phyloP scores from a whole-genome alignment of 2,888 invertebrate genomes.

The Sesia apiformis region DNA sequence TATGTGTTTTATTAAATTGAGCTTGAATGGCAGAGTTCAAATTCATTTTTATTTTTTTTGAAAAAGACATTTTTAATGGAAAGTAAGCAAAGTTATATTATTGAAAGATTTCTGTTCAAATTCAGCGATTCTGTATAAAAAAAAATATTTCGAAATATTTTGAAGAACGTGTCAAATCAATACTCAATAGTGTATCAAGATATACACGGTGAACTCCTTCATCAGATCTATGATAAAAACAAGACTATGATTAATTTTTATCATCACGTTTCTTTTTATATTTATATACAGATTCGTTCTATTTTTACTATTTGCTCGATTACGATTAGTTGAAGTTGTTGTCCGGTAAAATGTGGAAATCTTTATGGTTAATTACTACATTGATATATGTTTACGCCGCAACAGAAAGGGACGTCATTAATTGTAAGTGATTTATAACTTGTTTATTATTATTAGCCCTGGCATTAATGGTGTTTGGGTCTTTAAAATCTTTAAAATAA shows the following conservation, averaged over 20 bases:
- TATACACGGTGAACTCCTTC: too few relatives aligned
- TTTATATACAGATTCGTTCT: constrained; percentile 10
- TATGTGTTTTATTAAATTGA: too few relatives aligned
- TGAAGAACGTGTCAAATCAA: background rate
- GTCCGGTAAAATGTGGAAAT: constrained; percentile 26
- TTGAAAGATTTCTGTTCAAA: too few relatives aligned
- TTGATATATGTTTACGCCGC: constrained; percentile 16
- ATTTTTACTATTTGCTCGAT: background rate
- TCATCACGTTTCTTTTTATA: constrained; percentile 14
- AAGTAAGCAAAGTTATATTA: too few relatives aligned
- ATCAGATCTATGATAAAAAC: too few relatives aligned
- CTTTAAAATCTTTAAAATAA: too few relatives aligned
- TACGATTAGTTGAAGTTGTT: background rate
- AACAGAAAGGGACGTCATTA: constrained; percentile 22
- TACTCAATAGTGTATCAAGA: background rate
- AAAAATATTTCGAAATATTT: too few relatives aligned
- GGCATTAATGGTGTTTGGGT: background rate
- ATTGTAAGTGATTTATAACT: constrained; percentile 33
- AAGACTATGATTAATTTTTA: background rate
- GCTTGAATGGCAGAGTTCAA: too few relatives aligned
- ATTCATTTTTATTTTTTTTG: too few relatives aligned
- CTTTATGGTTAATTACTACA: constrained; percentile 19
- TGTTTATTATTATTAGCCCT: background rate
- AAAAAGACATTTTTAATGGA: too few relatives aligned
- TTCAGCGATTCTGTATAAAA: too few relatives aligned